A percentile compares a stretch with the other conserved stretches of the same genome.
Evolutionary conservation across 1,140 invertebrate genomes (phyloP).

Genomic region (Asbolus verrucosus): DNA sequence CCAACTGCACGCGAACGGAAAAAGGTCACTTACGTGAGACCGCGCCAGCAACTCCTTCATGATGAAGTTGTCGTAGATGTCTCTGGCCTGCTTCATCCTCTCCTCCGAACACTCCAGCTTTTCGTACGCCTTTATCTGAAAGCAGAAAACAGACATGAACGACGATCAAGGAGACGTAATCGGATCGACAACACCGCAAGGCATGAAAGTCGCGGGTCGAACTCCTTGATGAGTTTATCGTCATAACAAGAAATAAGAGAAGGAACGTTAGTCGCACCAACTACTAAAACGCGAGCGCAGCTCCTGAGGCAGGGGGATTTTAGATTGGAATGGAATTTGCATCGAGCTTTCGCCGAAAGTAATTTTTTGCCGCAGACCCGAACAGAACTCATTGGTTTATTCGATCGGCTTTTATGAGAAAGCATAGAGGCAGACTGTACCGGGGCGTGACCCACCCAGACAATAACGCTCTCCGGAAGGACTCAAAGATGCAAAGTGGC

Average conservation of each 20-base stretch:
- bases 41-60: conserved; percentile 99
- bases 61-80: conserved; percentile 99
- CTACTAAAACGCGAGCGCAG: no score
- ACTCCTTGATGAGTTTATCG: conserved; percentile 21
- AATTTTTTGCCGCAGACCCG: conserved; percentile 13
- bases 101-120: conserved; percentile 98
- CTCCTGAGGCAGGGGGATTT: conserved; percentile 9
- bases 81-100: conserved; percentile 91
- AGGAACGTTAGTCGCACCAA: conserved; percentile 8
- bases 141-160: conserved; percentile 62
- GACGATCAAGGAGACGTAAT: conserved; percentile 10
- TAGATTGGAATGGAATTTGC: conserved; percentile 28
- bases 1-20: neutral
- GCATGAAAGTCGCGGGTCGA: neutral
- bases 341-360: conserved; percentile 13
- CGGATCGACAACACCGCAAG: conserved; percentile 24
- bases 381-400: neutral
- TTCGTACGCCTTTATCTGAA: conserved; percentile 98
- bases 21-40: conserved; percentile 86
- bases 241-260: conserved; percentile 7
- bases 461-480: neutral
- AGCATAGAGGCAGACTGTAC: no score
- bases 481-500: neutral
- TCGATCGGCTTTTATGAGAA: no score
- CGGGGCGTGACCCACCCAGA: no score